phyloP scores from a whole-genome alignment of 2,113 vertebrate species.

The Tauraco erythrolophus region DNA sequence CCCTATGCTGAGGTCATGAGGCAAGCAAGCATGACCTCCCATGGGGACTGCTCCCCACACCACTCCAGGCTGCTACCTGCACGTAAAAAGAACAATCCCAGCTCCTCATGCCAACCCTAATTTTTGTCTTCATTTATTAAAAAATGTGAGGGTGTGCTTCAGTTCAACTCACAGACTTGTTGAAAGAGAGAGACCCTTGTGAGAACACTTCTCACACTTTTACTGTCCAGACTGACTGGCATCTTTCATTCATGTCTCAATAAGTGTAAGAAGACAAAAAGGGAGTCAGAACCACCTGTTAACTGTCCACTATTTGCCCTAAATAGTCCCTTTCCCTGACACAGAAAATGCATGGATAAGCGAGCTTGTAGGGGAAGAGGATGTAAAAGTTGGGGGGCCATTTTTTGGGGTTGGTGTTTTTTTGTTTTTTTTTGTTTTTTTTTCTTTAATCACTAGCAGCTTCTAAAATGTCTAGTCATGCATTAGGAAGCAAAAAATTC shows the following conservation, averaged over 20 bases:
- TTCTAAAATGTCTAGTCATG: neutral
- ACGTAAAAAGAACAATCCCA: neutral
- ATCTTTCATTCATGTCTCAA: neutral
- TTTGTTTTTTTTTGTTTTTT: neutral
- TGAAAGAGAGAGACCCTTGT: neutral
- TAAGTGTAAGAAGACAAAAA: neutral
- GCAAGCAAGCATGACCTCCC: neutral
- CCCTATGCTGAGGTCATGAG: neutral
- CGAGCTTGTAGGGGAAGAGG: neutral
- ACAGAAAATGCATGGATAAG: neutral
- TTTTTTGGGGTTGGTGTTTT: neutral
- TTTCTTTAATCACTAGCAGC: neutral
- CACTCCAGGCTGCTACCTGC: neutral
- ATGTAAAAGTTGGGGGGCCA: neutral
- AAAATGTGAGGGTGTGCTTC: neutral
- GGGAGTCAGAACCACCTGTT: neutral
- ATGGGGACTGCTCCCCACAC: neutral
- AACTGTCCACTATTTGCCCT: neutral
- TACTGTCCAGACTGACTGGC: neutral
- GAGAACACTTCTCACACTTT: neutral
- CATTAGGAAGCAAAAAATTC: neutral
- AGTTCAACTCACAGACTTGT: neutral
- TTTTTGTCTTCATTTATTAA: neutral
- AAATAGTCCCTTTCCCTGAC: neutral
- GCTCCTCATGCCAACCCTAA: accelerated